A percentile compares a stretch with the other conserved stretches of the same genome.
These are phyloP conservation scores for Ctenomys sociabilis DNA, from an alignment of 2,113 vertebrate genomes.

Conservation along the genomic window DNA sequence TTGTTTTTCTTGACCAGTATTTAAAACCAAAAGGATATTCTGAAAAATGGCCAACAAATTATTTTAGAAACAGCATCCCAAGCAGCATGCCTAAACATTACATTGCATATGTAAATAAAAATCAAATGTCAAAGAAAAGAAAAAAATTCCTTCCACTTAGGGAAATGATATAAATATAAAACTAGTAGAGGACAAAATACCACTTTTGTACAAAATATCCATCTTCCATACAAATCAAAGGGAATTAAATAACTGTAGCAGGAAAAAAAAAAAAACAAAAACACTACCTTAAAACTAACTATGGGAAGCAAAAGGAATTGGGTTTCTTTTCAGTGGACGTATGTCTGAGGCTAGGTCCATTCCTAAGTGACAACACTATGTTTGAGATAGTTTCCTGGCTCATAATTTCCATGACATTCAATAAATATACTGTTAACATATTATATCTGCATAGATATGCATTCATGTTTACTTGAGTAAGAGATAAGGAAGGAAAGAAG, in stretches of 20 bases:
- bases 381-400: not conserved
- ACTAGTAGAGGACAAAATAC: not conserved
- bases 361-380: not conserved
- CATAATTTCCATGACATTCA: not conserved
- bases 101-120: constrained; percentile 89
- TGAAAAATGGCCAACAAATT: constrained; percentile 87
- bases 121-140: constrained; percentile 56
- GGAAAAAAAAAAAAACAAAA: not conserved
- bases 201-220: not conserved
- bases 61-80: constrained; percentile 87
- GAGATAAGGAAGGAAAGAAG: not conserved
- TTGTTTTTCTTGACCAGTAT: constrained; percentile 89
- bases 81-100: constrained; percentile 89
- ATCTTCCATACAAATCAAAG: not conserved
- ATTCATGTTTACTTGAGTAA: not conserved
- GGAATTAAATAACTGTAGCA: not conserved
- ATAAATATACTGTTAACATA: not conserved
- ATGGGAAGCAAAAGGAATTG: not conserved
- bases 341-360: not conserved
- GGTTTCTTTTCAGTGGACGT: not conserved
- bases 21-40: constrained; percentile 89
- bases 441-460: not conserved
- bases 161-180: not conserved
- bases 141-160: not conserved
- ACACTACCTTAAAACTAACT: not conserved